Evolutionary conservation across 2,888 invertebrate species (phyloP), one percentile per base, ranked within the genome.

Genomic region (Stomorhina lunata): DNA sequence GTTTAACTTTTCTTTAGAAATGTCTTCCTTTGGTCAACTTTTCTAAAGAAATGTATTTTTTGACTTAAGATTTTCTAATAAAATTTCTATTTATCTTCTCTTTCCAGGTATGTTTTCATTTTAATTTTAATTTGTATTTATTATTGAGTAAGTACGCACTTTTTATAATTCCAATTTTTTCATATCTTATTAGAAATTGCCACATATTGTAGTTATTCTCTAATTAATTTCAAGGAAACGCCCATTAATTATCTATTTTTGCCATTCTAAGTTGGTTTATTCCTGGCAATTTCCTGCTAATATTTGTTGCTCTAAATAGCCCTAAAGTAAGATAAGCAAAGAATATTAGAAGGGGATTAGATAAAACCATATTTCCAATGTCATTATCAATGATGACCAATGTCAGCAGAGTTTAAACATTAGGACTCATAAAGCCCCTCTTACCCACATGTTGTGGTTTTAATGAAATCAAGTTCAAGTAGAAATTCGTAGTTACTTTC

Each of bases 101-200:
- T 32, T 81, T 81, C 1, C 63, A 81, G 81, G 81, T 81, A 81
- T 50, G 81, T 81, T 68, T 29, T 27, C 5, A 48, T 4, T 12
- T 22, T 4, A 55, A 25, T 65, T 17, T 15, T 25, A 37, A 32
- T 55, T 29, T 25, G 37, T 17, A 22, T 12, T 17, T 25, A n/a
- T 15, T 25, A 10, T 40, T 7, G 12, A 50, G 72, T 80, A 68
- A 80, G 79, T 78, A 22, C n/a, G n/a, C n/a, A n/a, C n/a, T n/a
- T 34, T 17, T 7, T 15, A 34, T 34, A 48, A n/a, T n/a, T n/a
- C n/a, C 4, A 22, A 22, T 37, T 37, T 63, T 9, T 61, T 6
- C 20, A 6, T 22, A 48, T n/a, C n/a, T n/a, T n/a, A n/a, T n/a
- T n/a, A n/a, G n/a, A n/a, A n/a, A n/a, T n/a, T n/a, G n/a, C n/a